Evolutionary conservation across 2,888 invertebrate genomes (phyloP).

Genomic region (Eupithecia pulchellata): DNA sequence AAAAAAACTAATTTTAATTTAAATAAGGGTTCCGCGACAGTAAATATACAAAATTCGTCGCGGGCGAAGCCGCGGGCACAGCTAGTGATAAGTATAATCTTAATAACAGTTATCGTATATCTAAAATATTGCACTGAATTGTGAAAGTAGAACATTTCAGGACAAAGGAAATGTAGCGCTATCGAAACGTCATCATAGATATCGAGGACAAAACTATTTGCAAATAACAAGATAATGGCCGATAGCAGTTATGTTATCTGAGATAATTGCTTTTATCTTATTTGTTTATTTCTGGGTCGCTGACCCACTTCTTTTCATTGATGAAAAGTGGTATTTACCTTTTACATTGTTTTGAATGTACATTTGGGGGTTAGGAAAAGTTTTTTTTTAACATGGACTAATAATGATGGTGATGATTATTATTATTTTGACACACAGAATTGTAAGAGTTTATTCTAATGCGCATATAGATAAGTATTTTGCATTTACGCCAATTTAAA

Average conservation of each 20-base stretch:
- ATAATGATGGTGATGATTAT: no score
- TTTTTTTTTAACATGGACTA: no score
- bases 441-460: no score
- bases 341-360: background rate
- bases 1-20: no score
- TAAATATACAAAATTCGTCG: no score
- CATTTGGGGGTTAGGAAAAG: no score
- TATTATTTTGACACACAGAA: no score
- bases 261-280: slow-evolving; percentile 35
- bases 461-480: background rate
- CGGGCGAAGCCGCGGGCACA: no score
- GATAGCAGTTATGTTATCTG: slow-evolving; percentile 33
- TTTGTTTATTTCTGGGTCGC: slow-evolving; percentile 36
- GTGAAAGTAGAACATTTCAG: background rate
- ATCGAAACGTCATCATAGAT: slow-evolving; percentile 15
- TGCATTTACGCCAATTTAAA: no score
- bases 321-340: background rate
- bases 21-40: no score
- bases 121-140: background rate
- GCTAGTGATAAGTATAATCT: no score
- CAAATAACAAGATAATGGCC: slow-evolving; percentile 36
- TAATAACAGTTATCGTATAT: no score
- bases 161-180: slow-evolving; percentile 7
- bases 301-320: slow-evolving; percentile 38
- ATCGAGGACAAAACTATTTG: slow-evolving; percentile 27